Evolutionary conservation across 53 echinoderm and acorn worm species (phyloP).

Genomic region (Apostichopus leukothele): DNA sequence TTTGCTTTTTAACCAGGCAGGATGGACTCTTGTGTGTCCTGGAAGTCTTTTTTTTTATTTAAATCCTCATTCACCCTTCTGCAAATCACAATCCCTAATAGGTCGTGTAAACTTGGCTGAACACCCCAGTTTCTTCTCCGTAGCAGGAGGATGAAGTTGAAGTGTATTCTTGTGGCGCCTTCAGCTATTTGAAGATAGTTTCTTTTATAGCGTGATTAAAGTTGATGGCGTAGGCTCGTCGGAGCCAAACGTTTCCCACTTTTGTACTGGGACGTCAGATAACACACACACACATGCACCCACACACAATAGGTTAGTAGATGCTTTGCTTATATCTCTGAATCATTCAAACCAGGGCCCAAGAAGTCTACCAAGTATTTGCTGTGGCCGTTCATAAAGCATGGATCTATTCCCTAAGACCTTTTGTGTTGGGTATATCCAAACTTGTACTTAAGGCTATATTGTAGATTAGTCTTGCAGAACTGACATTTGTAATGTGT

Average conservation of each 20-base stretch:
- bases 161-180: background rate
- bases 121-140: background rate
- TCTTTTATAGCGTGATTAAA: background rate
- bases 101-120: too few relatives aligned
- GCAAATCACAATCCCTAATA: too few relatives aligned
- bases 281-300: background rate
- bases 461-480: background rate
- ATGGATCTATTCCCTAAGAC: background rate
- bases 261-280: background rate
- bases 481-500: background rate
- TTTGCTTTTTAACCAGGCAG: too few relatives aligned
- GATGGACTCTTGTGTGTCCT: too few relatives aligned
- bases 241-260: background rate
- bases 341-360: background rate
- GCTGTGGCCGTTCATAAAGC: background rate
- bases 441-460: background rate
- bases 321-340: background rate
- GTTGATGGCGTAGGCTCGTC: background rate
- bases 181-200: background rate
- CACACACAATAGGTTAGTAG: background rate
- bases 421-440: background rate
- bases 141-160: background rate
- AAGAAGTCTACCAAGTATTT: background rate
- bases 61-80: too few relatives aligned
- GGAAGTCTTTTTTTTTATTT: too few relatives aligned